Base-by-base conservation (phyloP, 2,113 vertebrate genomes). In the Paratilapia polleni region DNA sequence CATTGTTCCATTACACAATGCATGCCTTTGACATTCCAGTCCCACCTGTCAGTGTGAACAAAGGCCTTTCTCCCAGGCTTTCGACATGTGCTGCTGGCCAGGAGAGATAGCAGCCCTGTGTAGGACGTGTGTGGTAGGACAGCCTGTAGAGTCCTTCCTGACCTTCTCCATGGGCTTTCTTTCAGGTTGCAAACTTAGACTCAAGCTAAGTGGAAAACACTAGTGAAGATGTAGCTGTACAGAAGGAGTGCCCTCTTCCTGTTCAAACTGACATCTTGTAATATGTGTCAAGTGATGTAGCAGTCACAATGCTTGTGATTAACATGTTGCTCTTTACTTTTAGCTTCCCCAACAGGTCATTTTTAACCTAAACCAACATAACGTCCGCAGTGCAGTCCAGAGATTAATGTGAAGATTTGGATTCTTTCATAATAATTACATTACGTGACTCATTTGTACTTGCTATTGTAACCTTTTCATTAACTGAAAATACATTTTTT, bases 41-140 rank as follows among this genome's bases (percentile, higher is more conserved):
- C 88, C 88, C 85, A 92, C 88, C 91, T 93, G 91, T 91, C 92
- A 91, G 49, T 0, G 20, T 15, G n/a, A 13, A 94, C 86, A 92
- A 93, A 92, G 78, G 66, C 63, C 85, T 79, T 84, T 80, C 81
- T 87, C 63, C 57, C 47, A 7, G 54, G 78, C 84, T 88, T 70
- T 82, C n/a, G 88, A 90, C 90, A 80, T 74, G 88, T 80, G 81
- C 79, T 77, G 83, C 89, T 87, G 89, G 85, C 34, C 85, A 4
- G 83, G 1, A 52, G 86, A 92, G 94, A 94, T 94, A 93, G 89
- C 77, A 49, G 75, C 41, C 52, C 70, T 80, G 85, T 34, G 13
- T n/a, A 36, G 74, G 87, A 81, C 26, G 10, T 47, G 57, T 60
- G 92, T 91, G 86, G 89, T 90, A 36, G 91, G 89, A 92, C 74